phyloP scores from a whole-genome alignment of 2,797 vertebrate species.

The Pipistrellus pipistrellus region DNA sequence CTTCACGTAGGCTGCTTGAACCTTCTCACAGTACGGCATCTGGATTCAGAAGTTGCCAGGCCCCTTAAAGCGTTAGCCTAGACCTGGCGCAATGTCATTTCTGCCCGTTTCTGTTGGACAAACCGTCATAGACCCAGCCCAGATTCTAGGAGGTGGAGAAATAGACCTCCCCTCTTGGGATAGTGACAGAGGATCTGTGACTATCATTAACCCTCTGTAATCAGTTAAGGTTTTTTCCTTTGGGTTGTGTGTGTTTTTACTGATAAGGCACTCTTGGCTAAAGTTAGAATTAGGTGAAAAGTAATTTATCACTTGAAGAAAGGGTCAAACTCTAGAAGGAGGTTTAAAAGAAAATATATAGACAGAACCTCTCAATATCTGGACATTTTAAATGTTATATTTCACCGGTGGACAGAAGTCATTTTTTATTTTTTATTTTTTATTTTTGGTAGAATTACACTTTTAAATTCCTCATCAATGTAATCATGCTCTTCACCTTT shows the following conservation, averaged over 20 bases:
- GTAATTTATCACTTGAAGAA: not conserved
- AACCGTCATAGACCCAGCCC: not conserved
- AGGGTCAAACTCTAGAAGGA: not conserved
- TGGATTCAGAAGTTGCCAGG: not conserved
- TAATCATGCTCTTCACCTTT: not conserved
- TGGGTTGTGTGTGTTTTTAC: not conserved
- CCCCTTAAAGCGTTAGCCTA: not conserved
- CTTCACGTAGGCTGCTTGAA: not conserved
- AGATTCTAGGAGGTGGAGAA: not conserved
- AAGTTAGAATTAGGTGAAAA: not conserved
- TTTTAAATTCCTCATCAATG: not conserved
- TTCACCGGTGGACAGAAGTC: not conserved
- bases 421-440: not conserved
- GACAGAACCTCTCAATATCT: not conserved
- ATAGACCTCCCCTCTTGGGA: not conserved
- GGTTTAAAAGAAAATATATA: not conserved
- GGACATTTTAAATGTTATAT: conserved; percentile 5
- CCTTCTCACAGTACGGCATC: not conserved
- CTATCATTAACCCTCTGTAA: not conserved
- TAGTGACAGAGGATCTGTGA: not conserved
- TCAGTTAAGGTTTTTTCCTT: not conserved
- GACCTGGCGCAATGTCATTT: not conserved
- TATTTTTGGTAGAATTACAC: not conserved
- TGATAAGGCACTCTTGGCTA: not conserved
- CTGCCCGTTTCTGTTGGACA: not conserved